Conservation (phyloP, 1,140 invertebrate genomes). For the Leptinotarsa undecemlineata region DNA sequence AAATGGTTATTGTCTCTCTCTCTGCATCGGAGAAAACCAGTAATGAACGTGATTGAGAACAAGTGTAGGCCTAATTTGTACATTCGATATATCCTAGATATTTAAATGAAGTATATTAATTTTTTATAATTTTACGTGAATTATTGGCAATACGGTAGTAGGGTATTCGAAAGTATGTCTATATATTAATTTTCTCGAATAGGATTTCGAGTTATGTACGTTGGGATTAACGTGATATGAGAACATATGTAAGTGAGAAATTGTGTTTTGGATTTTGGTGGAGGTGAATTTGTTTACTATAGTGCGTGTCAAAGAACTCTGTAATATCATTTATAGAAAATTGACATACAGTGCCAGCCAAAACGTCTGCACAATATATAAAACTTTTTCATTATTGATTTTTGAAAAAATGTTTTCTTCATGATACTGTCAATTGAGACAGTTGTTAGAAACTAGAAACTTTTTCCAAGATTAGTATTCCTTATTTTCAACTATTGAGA, state of each 20-base stretch:
- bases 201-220: neutral
- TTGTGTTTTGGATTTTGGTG: neutral
- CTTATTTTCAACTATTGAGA: no score
- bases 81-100: constrained; percentile 18
- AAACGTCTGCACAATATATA: no score
- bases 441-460: no score
- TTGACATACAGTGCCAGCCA: no score
- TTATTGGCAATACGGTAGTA: constrained; percentile 1
- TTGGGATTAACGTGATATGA: constrained; percentile 5
- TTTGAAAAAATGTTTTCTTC: no score
- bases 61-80: constrained; percentile 1
- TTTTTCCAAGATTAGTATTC: no score
- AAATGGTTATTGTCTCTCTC: neutral
- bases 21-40: neutral
- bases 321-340: no score
- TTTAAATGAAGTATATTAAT: constrained; percentile 15
- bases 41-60: constrained; percentile 8
- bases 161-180: constrained; percentile 4
- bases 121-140: constrained; percentile 7
- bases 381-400: no score
- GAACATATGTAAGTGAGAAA: constrained; percentile 2
- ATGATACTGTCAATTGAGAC: no score
- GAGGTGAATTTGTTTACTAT: neutral
- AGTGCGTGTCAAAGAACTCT: neutral
- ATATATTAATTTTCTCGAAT: constrained; percentile 9